A percentile compares a stretch with the other conserved stretches of the same genome.
Evolutionary conservation across 1,140 invertebrate genomes (phyloP).

Genomic region (Euglossa dilemma): DNA sequence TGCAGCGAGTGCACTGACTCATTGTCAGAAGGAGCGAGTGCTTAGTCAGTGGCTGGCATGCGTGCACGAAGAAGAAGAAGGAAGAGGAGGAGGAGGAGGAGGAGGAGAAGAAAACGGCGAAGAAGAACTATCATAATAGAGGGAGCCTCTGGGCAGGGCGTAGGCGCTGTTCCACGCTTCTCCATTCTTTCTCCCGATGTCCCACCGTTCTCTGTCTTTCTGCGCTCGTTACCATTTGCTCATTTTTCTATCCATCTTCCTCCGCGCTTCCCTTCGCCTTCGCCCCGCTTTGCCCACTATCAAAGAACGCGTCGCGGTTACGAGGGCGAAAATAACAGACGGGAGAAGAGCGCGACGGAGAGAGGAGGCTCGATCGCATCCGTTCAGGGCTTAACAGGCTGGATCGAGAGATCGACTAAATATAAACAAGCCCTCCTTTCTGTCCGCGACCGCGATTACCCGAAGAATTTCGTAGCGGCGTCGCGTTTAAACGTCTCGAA

Average conservation of each 20-base stretch:
- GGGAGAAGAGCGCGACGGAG: constrained; percentile 50
- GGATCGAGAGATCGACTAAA: constrained; percentile 79
- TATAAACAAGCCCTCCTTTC: constrained; percentile 68
- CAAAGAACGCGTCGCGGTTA: constrained; percentile 46
- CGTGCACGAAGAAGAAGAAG: constrained; percentile 69
- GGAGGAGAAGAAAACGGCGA: constrained; percentile 59
- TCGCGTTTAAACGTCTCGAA: constrained; percentile 4
- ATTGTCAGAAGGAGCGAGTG: constrained; percentile 67
- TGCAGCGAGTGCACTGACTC: constrained; percentile 68
- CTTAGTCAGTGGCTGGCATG: constrained; percentile 68
- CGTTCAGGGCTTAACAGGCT: constrained; percentile 71
- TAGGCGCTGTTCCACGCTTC: constrained; percentile 56
- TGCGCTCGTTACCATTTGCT: constrained; percentile 39
- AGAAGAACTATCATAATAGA: constrained; percentile 67
- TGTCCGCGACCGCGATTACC: constrained; percentile 12
- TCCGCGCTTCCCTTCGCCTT: constrained; percentile 19
- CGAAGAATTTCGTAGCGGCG: not conserved
- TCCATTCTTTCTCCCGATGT: constrained; percentile 57
- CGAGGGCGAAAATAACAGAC: constrained; percentile 73
- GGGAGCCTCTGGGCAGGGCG: constrained; percentile 55
- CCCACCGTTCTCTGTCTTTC: constrained; percentile 48
- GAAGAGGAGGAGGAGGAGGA: constrained; percentile 59
- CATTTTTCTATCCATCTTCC: constrained; percentile 56
- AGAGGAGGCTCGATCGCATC: constrained; percentile 60
- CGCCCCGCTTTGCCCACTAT: constrained; percentile 17